phyloP scores from a whole-genome alignment of 2,113 vertebrate genomes.

The Bambusicola thoracicus region DNA sequence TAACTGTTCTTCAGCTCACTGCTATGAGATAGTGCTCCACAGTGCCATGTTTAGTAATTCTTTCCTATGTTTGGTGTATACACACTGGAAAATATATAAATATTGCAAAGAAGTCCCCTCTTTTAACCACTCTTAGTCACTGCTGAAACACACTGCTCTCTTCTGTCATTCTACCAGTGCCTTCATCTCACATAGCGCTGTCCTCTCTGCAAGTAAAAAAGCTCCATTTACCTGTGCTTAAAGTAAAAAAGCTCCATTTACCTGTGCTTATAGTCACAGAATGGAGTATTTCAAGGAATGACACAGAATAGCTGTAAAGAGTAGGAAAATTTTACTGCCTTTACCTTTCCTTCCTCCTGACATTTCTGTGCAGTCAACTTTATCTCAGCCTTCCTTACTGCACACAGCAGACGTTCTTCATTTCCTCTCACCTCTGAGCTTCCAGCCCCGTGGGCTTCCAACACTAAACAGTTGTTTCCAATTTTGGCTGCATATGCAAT shows the following conservation, averaged over 20 bases:
- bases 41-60: not conserved
- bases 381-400: not conserved
- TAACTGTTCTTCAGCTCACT: not conserved
- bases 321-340: not conserved
- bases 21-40: not conserved
- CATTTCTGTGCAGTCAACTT: not conserved
- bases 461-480: not conserved
- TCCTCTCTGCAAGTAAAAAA: not conserved
- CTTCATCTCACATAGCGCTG: not conserved
- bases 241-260: not conserved
- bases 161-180: not conserved
- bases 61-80: not conserved
- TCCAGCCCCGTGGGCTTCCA: not conserved
- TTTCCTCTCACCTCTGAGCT: not conserved
- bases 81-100: not conserved
- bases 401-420: not conserved
- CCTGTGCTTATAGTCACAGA: not conserved
- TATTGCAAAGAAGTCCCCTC: not conserved
- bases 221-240: constrained; percentile 1
- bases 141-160: not conserved
- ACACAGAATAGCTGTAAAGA: not conserved
- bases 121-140: not conserved
- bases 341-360: not conserved
- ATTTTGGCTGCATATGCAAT: not conserved
- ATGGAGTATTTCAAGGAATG: not conserved